Percentiles rank a stretch among this genome's conserved stretches.
phyloP scores from a whole-genome alignment of 2,888 invertebrate genomes.

The Drosophila barbarae region DNA sequence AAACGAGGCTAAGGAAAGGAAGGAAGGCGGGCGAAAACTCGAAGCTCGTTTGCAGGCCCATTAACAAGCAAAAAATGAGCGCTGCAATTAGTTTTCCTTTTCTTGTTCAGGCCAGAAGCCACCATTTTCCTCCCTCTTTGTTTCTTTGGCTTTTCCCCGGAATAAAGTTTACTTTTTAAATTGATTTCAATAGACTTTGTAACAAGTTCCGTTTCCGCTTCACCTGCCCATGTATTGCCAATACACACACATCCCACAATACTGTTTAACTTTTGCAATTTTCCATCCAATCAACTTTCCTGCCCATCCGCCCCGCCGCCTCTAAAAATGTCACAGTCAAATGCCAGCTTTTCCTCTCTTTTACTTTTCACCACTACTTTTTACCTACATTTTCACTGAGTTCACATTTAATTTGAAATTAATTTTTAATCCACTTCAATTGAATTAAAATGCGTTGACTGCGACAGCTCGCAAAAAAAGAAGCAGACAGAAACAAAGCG shows the following conservation, averaged over 20 bases:
- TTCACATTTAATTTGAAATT: slow-evolving; percentile 68
- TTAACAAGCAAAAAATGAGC: slow-evolving; percentile 62
- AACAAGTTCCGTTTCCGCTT: slow-evolving; percentile 72
- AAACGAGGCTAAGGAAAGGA: not conserved
- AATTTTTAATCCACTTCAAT: slow-evolving; percentile 68
- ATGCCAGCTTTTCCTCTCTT: slow-evolving; percentile 22
- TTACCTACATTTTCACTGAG: slow-evolving; percentile 59
- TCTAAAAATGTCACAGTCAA: slow-evolving; percentile 44
- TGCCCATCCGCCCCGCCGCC: not conserved
- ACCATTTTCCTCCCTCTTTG: slow-evolving; percentile 24
- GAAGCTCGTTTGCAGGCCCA: slow-evolving; percentile 44
- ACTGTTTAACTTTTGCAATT: slow-evolving; percentile 54
- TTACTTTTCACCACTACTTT: slow-evolving; percentile 1
- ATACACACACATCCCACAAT: slow-evolving; percentile 11
- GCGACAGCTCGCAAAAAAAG: slow-evolving; percentile 17
- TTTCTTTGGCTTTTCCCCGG: slow-evolving; percentile 35
- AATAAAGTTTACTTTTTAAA: slow-evolving; percentile 70
- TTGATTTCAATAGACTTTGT: slow-evolving; percentile 70
- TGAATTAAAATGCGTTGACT: slow-evolving; percentile 60
- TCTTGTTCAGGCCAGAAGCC: slow-evolving; percentile 15
- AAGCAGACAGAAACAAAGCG: not conserved
- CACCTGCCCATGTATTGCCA: slow-evolving; percentile 48
- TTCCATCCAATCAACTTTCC: slow-evolving; percentile 39
- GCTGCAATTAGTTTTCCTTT: slow-evolving; percentile 62
- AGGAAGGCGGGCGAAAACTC: slow-evolving; percentile 40